phyloP scores from a whole-genome alignment of 2,113 vertebrate genomes.

The Brachypteracias leptosomus region DNA sequence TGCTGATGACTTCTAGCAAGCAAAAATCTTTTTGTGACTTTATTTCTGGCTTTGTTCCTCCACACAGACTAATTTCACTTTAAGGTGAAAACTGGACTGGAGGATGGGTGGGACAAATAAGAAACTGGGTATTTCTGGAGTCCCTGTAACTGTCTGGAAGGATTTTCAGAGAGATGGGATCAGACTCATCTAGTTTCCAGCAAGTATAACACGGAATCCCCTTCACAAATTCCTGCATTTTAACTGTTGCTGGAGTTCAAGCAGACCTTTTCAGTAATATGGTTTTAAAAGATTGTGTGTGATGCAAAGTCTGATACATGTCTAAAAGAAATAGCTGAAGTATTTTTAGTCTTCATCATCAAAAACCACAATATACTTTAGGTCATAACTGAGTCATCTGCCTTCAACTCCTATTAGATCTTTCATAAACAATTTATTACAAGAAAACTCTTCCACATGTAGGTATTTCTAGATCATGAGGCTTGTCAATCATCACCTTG shows the following conservation, averaged over 20 bases:
- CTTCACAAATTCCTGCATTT: not conserved
- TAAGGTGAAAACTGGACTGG: not conserved
- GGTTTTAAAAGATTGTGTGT: not conserved
- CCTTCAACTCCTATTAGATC: not conserved
- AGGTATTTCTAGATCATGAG: not conserved
- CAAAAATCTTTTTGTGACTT: not conserved
- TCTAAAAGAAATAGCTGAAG: not conserved
- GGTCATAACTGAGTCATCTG: not conserved
- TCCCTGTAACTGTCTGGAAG: not conserved
- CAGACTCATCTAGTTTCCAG: not conserved
- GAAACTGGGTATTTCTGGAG: not conserved
- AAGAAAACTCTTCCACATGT: not conserved
- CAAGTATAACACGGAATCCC: not conserved
- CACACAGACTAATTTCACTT: not conserved
- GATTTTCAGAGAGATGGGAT: not conserved
- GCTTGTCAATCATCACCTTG: not conserved
- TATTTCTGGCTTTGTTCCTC: not conserved
- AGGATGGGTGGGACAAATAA: not conserved
- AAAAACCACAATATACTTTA: not conserved
- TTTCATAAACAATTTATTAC: not conserved
- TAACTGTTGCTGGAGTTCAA: not conserved
- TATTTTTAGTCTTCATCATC: not conserved
- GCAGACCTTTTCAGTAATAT: not conserved
- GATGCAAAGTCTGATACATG: not conserved
- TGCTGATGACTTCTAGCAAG: not conserved